These are phyloP conservation scores for Drosophila ficusphila DNA, from an alignment of 1,140 invertebrate genomes.

Conservation along the genomic window DNA sequence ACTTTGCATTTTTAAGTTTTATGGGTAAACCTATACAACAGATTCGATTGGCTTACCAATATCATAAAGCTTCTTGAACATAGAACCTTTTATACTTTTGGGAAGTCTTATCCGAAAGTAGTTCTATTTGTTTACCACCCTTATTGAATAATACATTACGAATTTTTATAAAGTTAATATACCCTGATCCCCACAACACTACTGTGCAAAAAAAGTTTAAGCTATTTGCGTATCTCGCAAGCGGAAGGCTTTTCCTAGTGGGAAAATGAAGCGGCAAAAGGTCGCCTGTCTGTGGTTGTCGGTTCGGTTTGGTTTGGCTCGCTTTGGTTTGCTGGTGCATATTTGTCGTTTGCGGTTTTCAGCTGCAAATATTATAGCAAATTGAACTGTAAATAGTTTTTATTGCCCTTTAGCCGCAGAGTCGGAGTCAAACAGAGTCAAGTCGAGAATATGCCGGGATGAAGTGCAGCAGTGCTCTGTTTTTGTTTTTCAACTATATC, in stretches of 20 bases:
- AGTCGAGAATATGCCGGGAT: conserved; percentile 32
- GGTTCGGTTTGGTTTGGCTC: conserved; percentile 7
- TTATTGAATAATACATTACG: too few species aligned
- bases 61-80: too few species aligned
- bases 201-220: conserved; percentile 54
- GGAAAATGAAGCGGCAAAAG: neutral
- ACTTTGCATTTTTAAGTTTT: too few species aligned
- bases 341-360: conserved; percentile 73
- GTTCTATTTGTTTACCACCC: too few species aligned
- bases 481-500: conserved; percentile 42
- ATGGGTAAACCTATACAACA: too few species aligned
- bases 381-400: conserved; percentile 82
- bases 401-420: conserved; percentile 66
- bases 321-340: conserved; percentile 54
- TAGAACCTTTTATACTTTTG: too few species aligned
- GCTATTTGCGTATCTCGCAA: conserved; percentile 48
- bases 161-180: neutral
- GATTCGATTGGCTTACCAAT: too few species aligned
- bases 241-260: conserved; percentile 17
- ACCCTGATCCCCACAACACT: neutral
- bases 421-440: conserved; percentile 5
- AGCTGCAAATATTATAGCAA: conserved; percentile 80
- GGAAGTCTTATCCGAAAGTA: too few species aligned
- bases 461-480: conserved; percentile 47
- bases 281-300: conserved; percentile 53